A percentile compares a stretch with the other conserved stretches of the same genome.
Evolutionary conservation across 2,888 invertebrate species (phyloP).

Genomic region (Abscondita cerata): DNA sequence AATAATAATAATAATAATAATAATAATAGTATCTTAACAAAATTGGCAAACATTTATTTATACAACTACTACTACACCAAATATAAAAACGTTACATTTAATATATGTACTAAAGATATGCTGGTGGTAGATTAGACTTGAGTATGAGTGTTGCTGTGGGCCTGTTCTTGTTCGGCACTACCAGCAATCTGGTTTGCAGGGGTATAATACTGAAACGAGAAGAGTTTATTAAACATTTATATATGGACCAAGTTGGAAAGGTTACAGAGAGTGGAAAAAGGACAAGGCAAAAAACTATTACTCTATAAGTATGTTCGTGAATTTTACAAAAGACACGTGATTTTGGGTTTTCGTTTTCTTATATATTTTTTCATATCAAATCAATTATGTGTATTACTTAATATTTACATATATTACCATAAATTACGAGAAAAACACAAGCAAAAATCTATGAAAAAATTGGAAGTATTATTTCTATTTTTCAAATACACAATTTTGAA

Average conservation of each 20-base stretch:
- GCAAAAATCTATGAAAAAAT: too few species aligned
- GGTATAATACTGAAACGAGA: slow-evolving; percentile 80
- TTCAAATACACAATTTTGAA: too few species aligned
- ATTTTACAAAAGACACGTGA: neutral
- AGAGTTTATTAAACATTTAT: slow-evolving; percentile 29
- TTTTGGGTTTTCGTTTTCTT: neutral
- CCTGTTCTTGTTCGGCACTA: slow-evolving; percentile 73
- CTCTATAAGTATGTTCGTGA: slow-evolving; percentile 3
- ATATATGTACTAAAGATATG: slow-evolving; percentile 39
- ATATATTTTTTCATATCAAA: too few species aligned
- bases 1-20: too few species aligned
- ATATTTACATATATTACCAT: too few species aligned
- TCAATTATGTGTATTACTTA: too few species aligned
- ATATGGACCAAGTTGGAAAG: slow-evolving; percentile 4
- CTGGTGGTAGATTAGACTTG: slow-evolving; percentile 71
- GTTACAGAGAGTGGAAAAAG: slow-evolving; percentile 4
- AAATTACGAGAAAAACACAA: too few species aligned
- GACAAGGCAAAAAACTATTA: slow-evolving; percentile 2
- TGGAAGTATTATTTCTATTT: too few species aligned
- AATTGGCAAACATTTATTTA: slow-evolving; percentile 45
- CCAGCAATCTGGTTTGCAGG: slow-evolving; percentile 79
- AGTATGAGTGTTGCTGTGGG: slow-evolving; percentile 85
- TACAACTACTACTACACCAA: slow-evolving; percentile 45
- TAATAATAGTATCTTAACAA: slow-evolving; percentile 45
- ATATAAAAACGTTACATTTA: slow-evolving; percentile 52